Evolutionary conservation across 2,113 vertebrate genomes (phyloP).

Genomic region (Oxygymnocypris stewartii): DNA sequence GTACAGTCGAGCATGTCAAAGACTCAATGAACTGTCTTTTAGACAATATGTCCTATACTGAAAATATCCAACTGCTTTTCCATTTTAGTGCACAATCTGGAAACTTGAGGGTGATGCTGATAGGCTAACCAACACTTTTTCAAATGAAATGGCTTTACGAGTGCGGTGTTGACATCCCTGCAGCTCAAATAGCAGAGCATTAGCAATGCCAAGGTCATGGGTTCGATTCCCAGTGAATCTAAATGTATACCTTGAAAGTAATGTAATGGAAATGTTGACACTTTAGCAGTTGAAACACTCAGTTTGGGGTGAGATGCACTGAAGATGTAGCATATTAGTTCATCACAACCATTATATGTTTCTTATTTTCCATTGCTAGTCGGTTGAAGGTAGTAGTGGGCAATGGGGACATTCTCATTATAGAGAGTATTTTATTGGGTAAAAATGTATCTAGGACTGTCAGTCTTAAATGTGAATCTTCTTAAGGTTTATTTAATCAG

Average conservation of each 20-base stretch:
- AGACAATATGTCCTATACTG: not conserved
- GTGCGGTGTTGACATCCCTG: not conserved
- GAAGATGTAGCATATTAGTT: not conserved
- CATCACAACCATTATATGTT: not conserved
- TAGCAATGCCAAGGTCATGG: not conserved
- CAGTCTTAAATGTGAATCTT: not conserved
- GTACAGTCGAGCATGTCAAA: slow-evolving; percentile 21
- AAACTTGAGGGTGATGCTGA: not conserved
- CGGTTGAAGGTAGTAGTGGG: not conserved
- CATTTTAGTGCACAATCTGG: not conserved
- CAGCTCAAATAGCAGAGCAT: too few relatives aligned
- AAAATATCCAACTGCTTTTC: not conserved
- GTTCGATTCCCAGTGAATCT: not conserved
- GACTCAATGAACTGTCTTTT: slow-evolving; percentile 23
- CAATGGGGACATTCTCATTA: not conserved
- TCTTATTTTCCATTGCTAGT: not conserved
- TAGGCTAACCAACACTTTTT: not conserved
- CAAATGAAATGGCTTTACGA: not conserved
- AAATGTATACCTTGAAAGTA: too few relatives aligned
- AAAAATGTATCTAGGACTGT: not conserved
- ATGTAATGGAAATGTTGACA: too few relatives aligned
- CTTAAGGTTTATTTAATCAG: not conserved
- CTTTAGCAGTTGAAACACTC: not conserved
- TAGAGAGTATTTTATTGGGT: not conserved
- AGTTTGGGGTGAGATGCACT: not conserved